Percentiles rank a stretch among this genome's conserved stretches.
Evolutionary conservation across 2,797 vertebrate species (phyloP).

Genomic region (Spea hammondii): DNA sequence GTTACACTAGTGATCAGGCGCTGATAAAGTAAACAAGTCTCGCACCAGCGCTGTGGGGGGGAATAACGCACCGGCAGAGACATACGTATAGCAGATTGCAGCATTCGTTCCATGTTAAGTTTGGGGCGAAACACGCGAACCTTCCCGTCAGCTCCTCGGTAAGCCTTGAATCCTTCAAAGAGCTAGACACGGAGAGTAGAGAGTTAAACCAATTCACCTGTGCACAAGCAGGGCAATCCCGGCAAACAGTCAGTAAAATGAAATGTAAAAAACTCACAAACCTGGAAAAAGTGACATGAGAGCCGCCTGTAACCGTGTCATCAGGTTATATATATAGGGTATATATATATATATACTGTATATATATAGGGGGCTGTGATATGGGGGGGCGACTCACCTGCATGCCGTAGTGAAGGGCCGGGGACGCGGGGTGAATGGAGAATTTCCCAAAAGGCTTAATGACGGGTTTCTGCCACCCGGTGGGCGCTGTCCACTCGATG

Average conservation of each 20-base stretch:
- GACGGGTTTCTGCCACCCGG: conserved; percentile 81
- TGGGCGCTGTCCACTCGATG: conserved; percentile 77
- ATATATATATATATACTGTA: too few relatives aligned
- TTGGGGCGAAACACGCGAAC: conserved; percentile 83
- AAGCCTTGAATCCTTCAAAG: conserved; percentile 89
- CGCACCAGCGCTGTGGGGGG: too few relatives aligned
- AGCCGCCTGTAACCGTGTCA: too few relatives aligned
- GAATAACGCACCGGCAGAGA: conserved; percentile 78
- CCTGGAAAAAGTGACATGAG: too few relatives aligned
- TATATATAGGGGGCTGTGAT: too few relatives aligned
- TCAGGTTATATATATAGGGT: too few relatives aligned
- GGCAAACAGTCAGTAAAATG: too few relatives aligned
- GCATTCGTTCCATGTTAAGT: conserved; percentile 87
- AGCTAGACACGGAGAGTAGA: conserved; percentile 64
- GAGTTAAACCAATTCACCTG: not conserved
- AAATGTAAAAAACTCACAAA: too few relatives aligned
- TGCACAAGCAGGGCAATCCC: too few relatives aligned
- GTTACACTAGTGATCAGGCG: not conserved
- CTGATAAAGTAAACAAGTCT: too few relatives aligned
- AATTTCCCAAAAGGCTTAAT: conserved; percentile 82
- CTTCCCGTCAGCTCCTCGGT: conserved; percentile 76
- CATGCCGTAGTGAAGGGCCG: conserved; percentile 78
- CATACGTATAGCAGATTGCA: conserved; percentile 71
- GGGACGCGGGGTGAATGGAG: conserved; percentile 79
- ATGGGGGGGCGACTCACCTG: conserved; percentile 70